phyloP scores from a whole-genome alignment of 2,888 invertebrate genomes.

The Trachelus troglodyta region DNA sequence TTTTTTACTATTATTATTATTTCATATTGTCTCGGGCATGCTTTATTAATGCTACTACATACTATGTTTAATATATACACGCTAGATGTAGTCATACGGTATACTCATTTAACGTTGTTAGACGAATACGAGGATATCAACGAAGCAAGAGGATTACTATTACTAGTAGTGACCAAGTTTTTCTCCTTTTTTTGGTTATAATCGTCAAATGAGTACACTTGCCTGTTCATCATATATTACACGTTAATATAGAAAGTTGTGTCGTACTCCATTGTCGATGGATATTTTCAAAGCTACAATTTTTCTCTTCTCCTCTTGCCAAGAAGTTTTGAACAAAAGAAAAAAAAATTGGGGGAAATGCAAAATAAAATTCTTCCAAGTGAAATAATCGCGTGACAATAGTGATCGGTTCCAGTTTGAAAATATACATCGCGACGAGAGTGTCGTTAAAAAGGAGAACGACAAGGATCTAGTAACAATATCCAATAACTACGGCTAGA shows the following conservation, averaged over 20 bases:
- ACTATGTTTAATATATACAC: background rate
- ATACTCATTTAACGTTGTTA: background rate
- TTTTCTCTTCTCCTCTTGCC: slow-evolving; percentile 8
- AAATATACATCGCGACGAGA: slow-evolving; percentile 22
- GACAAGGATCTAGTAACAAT: slow-evolving; percentile 9
- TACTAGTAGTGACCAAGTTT: background rate
- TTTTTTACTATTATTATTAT: slow-evolving; percentile 38
- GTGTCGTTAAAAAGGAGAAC: slow-evolving; percentile 1
- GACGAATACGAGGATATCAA: background rate
- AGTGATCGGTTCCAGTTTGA: slow-evolving; percentile 1
- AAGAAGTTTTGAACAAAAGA: background rate
- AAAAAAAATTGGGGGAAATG: background rate
- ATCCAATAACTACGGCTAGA: background rate
- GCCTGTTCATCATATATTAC: background rate
- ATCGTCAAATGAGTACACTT: slow-evolving; percentile 46
- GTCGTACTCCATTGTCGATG: background rate
- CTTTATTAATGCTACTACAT: slow-evolving; percentile 44
- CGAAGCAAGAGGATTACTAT: background rate
- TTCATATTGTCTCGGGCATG: slow-evolving; percentile 57
- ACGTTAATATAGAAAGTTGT: background rate
- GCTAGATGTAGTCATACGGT: background rate
- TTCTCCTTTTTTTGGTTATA: slow-evolving; percentile 15
- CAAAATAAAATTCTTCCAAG: slow-evolving; percentile 28
- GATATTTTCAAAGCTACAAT: slow-evolving; percentile 25
- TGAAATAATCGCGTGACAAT: background rate